Evolutionary conservation across 2,797 vertebrate genomes (phyloP).

Genomic region (Miichthys miiuy): DNA sequence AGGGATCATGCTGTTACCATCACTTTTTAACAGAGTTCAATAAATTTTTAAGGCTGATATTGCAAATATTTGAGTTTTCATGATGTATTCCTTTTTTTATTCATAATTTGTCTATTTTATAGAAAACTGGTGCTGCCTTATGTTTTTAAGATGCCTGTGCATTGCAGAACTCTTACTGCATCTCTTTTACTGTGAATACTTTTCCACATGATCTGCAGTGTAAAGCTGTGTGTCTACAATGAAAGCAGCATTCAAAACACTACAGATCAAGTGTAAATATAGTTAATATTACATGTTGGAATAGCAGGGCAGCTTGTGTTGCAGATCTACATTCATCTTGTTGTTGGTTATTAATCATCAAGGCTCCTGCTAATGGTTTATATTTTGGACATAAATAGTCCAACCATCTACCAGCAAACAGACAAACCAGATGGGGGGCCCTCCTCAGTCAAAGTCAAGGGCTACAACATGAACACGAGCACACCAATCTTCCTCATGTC

Average conservation of each 20-base stretch:
- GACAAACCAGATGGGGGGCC: not conserved
- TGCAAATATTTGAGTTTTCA: not conserved
- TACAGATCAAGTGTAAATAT: not conserved
- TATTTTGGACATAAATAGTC: not conserved
- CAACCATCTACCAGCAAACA: not conserved
- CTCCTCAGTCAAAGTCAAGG: constrained; percentile 26
- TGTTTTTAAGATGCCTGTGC: not conserved
- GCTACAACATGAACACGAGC: constrained; percentile 6
- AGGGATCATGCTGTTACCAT: not conserved
- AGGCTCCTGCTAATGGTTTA: not conserved
- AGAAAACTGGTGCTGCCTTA: not conserved
- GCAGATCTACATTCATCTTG: not conserved
- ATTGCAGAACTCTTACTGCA: not conserved
- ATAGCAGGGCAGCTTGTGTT: not conserved
- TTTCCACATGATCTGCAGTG: not conserved
- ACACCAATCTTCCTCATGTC: constrained; percentile 9
- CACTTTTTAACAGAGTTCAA: constrained; percentile 4
- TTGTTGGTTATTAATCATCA: not conserved
- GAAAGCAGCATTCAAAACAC: not conserved
- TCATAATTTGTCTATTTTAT: not conserved
- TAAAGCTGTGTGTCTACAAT: not conserved
- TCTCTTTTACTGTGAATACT: not conserved
- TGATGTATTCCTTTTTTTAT: not conserved
- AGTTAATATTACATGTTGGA: not conserved
- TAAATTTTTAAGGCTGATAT: not conserved